Evolutionary conservation across 2,797 vertebrate species (phyloP), one percentile per base, ranked within the genome.

Genomic region (Muraenolepis orangiensis): DNA sequence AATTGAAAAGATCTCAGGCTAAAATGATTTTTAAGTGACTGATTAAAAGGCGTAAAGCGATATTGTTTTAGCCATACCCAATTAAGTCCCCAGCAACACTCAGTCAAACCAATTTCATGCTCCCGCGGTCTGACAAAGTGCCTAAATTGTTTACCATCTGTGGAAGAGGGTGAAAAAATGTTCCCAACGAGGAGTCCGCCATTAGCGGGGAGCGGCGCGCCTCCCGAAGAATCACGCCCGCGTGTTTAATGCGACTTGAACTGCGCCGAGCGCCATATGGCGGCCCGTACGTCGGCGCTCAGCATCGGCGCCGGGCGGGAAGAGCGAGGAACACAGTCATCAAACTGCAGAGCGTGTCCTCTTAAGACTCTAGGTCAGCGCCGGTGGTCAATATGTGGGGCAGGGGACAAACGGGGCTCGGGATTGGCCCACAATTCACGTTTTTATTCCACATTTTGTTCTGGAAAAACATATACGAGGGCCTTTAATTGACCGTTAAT

Each of bases 101-200:
- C 86, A 86, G 85, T 85, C 82, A 76, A 84, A 81, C 81, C 81
- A 90, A 91, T 90, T 91, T 91, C 87, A 92, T 89, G 86, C 84
- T 89, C 77, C 87, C 74, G 61, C 87, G 87, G 87, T 84, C 80
- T 80, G 88, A 89, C 87, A 86, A 87, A 88, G 84, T 80, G 80
- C 81, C 83, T 80, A 85, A 86, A 86, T 42, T 68, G 74, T 87
- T 84, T 76, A 85, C 81, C 82, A 89, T 88, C 84, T 87, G 82
- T 68, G 78, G 73, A 85, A 84, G 80, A 72, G 23, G 51, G 7
- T 2, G 8, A n/a, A 23, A 57, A 57, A 57, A 57, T 6, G 20
- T 1, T 57, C 18, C 51, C 51, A 18, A 57, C 51, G 51, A 57
- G 51, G 51, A 57, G 16, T 57, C 51, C 51, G 18, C 51, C 20